Percentiles rank a stretch among this genome's conserved stretches.
phyloP scores from a whole-genome alignment of 2,797 vertebrate species.

The Coregonus ussuriensis region DNA sequence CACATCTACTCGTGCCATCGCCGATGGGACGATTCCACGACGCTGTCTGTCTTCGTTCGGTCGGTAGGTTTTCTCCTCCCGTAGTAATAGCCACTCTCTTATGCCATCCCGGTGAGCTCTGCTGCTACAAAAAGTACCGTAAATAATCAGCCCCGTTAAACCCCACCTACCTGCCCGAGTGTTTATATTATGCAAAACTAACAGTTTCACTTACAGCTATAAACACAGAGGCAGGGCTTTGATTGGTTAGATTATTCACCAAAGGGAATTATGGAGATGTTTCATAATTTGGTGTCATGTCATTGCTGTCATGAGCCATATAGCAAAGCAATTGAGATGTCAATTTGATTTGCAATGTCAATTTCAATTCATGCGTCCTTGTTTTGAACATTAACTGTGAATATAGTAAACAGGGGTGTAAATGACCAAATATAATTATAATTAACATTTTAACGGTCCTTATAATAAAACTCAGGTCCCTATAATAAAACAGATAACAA shows the following conservation, averaged over 20 bases:
- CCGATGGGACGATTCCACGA: constrained; percentile 11
- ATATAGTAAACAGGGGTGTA: background rate
- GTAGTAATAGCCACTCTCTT: constrained; percentile 5
- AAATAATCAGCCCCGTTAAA: constrained; percentile 36
- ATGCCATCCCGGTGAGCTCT: constrained; percentile 40
- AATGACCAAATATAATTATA: background rate
- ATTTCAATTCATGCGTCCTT: background rate
- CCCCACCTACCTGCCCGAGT: constrained; percentile 64
- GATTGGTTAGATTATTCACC: background rate
- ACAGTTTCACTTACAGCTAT: background rate
- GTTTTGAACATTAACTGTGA: background rate
- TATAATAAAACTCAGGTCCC: background rate
- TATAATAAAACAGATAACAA: background rate
- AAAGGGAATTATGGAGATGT: background rate
- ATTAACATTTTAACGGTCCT: background rate
- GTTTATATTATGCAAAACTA: background rate
- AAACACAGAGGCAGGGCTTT: background rate
- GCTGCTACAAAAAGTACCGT: constrained; percentile 42
- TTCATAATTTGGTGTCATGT: background rate
- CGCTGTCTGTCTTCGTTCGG: constrained; percentile 15
- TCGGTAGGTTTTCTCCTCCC: background rate
- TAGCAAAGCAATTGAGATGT: background rate
- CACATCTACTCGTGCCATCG: constrained; percentile 50
- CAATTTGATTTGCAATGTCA: background rate
- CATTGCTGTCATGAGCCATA: background rate